Percentiles rank a stretch among this genome's conserved stretches.
Conservation (phyloP, 2,888 invertebrate species). For the Xestia ashworthii region DNA sequence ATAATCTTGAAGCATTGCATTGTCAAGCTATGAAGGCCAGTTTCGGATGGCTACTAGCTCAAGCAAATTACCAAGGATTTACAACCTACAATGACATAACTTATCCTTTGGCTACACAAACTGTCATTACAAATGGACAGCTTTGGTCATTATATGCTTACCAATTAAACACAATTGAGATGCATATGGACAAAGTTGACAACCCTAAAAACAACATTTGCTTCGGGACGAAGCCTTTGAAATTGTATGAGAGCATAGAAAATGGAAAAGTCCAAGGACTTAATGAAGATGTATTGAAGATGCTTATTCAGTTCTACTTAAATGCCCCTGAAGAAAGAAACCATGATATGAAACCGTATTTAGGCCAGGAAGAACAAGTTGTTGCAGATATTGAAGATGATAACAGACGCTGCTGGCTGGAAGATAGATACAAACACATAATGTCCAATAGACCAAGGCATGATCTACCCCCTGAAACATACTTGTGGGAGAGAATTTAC, state of each 20-base stretch:
- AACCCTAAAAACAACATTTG: slow-evolving; percentile 94
- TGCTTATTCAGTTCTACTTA: slow-evolving; percentile 93
- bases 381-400: slow-evolving; percentile 93
- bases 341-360: slow-evolving; percentile 93
- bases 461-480: slow-evolving; percentile 92
- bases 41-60: slow-evolving; percentile 95
- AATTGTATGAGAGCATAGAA: slow-evolving; percentile 94
- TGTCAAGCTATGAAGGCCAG: slow-evolving; percentile 94
- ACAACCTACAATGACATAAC: slow-evolving; percentile 97
- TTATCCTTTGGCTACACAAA: slow-evolving; percentile 97
- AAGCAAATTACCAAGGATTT: slow-evolving; percentile 97
- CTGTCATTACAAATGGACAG: slow-evolving; percentile 96
- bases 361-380: slow-evolving; percentile 90
- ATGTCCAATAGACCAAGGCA: slow-evolving; percentile 92
- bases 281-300: slow-evolving; percentile 94
- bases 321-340: slow-evolving; percentile 92
- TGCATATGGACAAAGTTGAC: slow-evolving; percentile 92
- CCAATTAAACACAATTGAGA: slow-evolving; percentile 96
- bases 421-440: slow-evolving; percentile 92
- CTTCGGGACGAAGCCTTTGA: slow-evolving; percentile 93
- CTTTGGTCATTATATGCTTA: slow-evolving; percentile 96
- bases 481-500: slow-evolving; percentile 96
- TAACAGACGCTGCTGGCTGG: slow-evolving; percentile 93
- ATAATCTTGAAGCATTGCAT: slow-evolving; percentile 92
- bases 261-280: slow-evolving; percentile 94